Percentiles rank a stretch among this genome's conserved stretches.
These are phyloP conservation scores for Drosophila flavopinicola DNA, from an alignment of 2,888 invertebrate species.

Conservation along the genomic window DNA sequence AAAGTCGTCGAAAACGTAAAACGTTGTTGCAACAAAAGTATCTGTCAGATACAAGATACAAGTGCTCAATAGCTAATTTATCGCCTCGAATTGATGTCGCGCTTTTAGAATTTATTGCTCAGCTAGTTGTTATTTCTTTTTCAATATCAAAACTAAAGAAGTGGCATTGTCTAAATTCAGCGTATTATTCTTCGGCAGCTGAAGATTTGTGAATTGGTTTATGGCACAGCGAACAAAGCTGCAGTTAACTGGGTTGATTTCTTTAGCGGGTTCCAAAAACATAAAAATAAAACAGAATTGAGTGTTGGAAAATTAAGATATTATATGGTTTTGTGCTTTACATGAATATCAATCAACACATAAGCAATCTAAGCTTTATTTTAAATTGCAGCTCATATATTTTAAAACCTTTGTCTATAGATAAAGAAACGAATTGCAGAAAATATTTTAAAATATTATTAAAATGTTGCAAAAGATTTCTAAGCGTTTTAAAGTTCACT, in stretches of 20 bases:
- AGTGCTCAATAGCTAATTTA: conserved; percentile 65
- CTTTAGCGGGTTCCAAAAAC: conserved; percentile 20
- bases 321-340: not conserved
- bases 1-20: conserved; percentile 39
- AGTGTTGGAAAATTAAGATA: conserved; percentile 3
- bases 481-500: not conserved
- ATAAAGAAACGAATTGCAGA: too few relatives aligned
- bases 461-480: too few relatives aligned
- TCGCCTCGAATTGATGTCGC: conserved; percentile 69
- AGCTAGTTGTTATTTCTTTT: conserved; percentile 12
- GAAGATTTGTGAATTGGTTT: conserved; percentile 49
- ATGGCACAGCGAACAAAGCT: conserved; percentile 35
- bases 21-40: conserved; percentile 44
- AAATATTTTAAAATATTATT: too few relatives aligned
- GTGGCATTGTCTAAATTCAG: conserved; percentile 27
- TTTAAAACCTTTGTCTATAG: too few relatives aligned
- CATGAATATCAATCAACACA: too few relatives aligned
- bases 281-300: conserved; percentile 10
- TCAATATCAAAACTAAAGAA: conserved; percentile 15
- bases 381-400: too few relatives aligned
- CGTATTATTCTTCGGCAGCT: conserved; percentile 7
- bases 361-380: too few relatives aligned
- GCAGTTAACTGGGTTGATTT: conserved; percentile 60
- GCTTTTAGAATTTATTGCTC: conserved; percentile 53
- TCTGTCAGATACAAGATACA: conserved; percentile 64